Percentiles rank a stretch among this genome's conserved stretches.
These are phyloP conservation scores for Eulithis prunata DNA, from an alignment of 2,888 invertebrate species.

Conservation along the genomic window DNA sequence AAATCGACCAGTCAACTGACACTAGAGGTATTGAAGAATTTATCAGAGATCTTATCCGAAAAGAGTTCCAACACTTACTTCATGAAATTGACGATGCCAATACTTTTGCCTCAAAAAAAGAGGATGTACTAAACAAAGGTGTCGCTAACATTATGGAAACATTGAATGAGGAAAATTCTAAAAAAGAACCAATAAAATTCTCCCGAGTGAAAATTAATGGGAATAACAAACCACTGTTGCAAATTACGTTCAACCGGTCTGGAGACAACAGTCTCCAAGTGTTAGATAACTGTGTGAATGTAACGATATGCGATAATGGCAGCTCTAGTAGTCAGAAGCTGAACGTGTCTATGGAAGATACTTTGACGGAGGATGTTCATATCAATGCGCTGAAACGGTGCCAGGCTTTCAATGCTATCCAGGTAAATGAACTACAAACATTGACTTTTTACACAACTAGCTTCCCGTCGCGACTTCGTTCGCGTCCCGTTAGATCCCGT, in stretches of 20 bases:
- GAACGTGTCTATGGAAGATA: slow-evolving; percentile 62
- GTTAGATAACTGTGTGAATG: slow-evolving; percentile 74
- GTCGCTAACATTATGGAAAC: slow-evolving; percentile 69
- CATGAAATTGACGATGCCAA: slow-evolving; percentile 65
- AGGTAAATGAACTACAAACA: slow-evolving; percentile 53
- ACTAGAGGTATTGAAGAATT: slow-evolving; percentile 74
- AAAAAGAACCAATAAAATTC: slow-evolving; percentile 61
- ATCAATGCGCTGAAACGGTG: slow-evolving; percentile 73
- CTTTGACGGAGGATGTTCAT: slow-evolving; percentile 64
- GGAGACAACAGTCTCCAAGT: slow-evolving; percentile 77
- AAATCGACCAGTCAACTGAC: slow-evolving; percentile 72
- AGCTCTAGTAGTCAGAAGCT: slow-evolving; percentile 46
- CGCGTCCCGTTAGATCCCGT: too few relatives aligned
- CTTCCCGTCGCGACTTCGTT: too few relatives aligned
- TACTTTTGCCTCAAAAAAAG: slow-evolving; percentile 47
- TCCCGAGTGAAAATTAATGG: slow-evolving; percentile 76
- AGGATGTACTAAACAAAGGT: slow-evolving; percentile 67
- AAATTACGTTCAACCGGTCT: slow-evolving; percentile 69
- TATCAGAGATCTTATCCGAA: slow-evolving; percentile 71
- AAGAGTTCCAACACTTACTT: slow-evolving; percentile 68
- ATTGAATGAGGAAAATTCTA: slow-evolving; percentile 49
- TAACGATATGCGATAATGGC: slow-evolving; percentile 65
- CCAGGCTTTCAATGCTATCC: slow-evolving; percentile 81
- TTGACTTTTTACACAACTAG: too few relatives aligned
- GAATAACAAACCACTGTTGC: slow-evolving; percentile 74